A percentile compares a stretch with the other conserved stretches of the same genome.
phyloP scores from a whole-genome alignment of 2,797 vertebrate species.

The Neosilurus hyrtlii region DNA sequence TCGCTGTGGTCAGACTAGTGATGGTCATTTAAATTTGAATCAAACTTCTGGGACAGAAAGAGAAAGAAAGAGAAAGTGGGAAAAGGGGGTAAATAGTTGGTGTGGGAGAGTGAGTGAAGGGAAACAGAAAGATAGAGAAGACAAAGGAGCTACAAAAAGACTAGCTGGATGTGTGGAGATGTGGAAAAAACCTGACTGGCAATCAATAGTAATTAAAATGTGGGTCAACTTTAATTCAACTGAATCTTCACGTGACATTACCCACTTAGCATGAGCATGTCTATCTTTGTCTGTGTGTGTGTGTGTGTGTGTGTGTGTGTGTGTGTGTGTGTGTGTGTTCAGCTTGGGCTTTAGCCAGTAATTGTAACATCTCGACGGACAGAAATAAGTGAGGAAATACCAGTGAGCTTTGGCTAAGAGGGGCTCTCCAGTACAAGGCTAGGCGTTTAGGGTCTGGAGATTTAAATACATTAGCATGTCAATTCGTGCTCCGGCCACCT shows the following conservation, averaged over 20 bases:
- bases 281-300: constrained; percentile 21
- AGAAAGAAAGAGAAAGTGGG: constrained; percentile 56
- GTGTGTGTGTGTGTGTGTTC: constrained; percentile 23
- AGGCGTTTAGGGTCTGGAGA: constrained; percentile 41
- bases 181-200: constrained; percentile 41
- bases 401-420: constrained; percentile 37
- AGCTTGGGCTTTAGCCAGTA: constrained; percentile 25
- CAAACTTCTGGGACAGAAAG: constrained; percentile 50
- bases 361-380: constrained; percentile 43
- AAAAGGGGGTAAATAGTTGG: constrained; percentile 60
- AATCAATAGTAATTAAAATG: constrained; percentile 59
- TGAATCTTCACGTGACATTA: constrained; percentile 50
- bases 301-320: constrained; percentile 26
- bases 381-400: constrained; percentile 44
- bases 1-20: constrained; percentile 41
- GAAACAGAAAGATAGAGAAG: constrained; percentile 11
- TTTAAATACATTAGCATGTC: constrained; percentile 57
- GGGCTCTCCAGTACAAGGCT: constrained; percentile 32
- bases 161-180: constrained; percentile 26
- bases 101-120: constrained; percentile 28
- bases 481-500: constrained; percentile 36
- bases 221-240: constrained; percentile 56
- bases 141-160: constrained; percentile 31
- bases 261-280: constrained; percentile 35
- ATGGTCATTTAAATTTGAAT: constrained; percentile 53